Percentiles rank a stretch among this genome's conserved stretches.
Evolutionary conservation across 2,888 invertebrate species (phyloP).

Genomic region (Lapara coniferarum): DNA sequence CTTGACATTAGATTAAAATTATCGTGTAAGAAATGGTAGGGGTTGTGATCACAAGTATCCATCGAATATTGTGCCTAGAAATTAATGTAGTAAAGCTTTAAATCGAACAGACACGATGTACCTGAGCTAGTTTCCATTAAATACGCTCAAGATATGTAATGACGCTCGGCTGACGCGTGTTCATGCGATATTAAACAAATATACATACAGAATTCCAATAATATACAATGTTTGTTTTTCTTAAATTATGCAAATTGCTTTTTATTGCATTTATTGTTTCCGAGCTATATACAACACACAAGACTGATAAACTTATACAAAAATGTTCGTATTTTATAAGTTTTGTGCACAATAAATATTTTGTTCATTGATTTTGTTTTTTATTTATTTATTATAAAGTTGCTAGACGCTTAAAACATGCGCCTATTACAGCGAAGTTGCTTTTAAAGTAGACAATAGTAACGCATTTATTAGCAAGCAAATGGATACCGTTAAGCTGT

Average conservation of each 20-base stretch:
- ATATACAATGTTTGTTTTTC: slow-evolving; percentile 20
- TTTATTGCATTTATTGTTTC: slow-evolving; percentile 76
- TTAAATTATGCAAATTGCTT: slow-evolving; percentile 52
- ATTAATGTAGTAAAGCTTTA: slow-evolving; percentile 15
- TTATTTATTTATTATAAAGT: slow-evolving; percentile 49
- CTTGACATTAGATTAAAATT: slow-evolving; percentile 23
- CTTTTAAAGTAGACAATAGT: slow-evolving; percentile 37
- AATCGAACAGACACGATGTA: slow-evolving; percentile 5
- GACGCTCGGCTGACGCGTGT: slow-evolving; percentile 55
- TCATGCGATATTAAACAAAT: slow-evolving; percentile 38
- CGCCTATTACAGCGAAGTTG: slow-evolving; percentile 30
- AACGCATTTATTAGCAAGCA: slow-evolving; percentile 59
- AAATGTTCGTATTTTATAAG: slow-evolving; percentile 74
- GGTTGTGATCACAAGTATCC: slow-evolving; percentile 7
- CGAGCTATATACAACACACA: slow-evolving; percentile 82
- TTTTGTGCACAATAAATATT: slow-evolving; percentile 82
- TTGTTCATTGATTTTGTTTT: slow-evolving; percentile 72
- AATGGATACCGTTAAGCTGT: slow-evolving; percentile 56
- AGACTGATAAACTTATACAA: slow-evolving; percentile 78
- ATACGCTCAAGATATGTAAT: slow-evolving; percentile 67
- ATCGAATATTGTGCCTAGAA: slow-evolving; percentile 15
- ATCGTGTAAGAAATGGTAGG: slow-evolving; percentile 13
- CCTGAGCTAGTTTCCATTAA: slow-evolving; percentile 9
- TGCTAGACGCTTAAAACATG: slow-evolving; percentile 37
- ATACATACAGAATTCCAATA: slow-evolving; percentile 4